Evolutionary conservation across 2,113 vertebrate species (phyloP), one percentile per base, ranked within the genome.

Genomic region (Scomber colias): DNA sequence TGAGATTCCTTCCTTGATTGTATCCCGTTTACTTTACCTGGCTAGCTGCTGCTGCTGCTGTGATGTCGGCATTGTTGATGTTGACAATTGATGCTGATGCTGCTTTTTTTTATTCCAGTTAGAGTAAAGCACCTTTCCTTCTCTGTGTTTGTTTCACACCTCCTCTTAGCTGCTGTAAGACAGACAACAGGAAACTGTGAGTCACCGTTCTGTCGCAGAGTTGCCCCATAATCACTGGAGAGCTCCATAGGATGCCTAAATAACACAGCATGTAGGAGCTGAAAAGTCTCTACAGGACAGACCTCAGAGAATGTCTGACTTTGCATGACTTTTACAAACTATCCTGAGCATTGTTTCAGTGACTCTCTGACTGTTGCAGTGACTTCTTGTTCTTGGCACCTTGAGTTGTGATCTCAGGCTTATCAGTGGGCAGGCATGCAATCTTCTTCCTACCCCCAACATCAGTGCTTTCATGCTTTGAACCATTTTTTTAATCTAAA

Each of bases 1-100:
- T 98, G 95, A 97, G 97, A 93, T 35, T 70, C 16, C 70, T 77
- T 57, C 21, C n/a, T 49, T 84, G 24, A 27, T 27, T 27, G 46
- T 73, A 49, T 67, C 1, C 14, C 19, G 51, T 40, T 75, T 56
- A 54, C 21, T 71, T 35, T 60, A 73, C 68, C 51, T 71, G 63
- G 10, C 11, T 63, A 13, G 60, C 44, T 35, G 63, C 57, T 21
- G 21, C 57, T 21, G 21, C 21, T 51, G 70, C 19, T 45, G 31
- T 16, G 35, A 10, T 40, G 35, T 2, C 9, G 35, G 35, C 7
- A 40, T 27, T 27, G 35, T 9, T 40, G 35, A 9, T 59, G 62
- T 67, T 61, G 50, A 27, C 24, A 27, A 27, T 27, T 27, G 24
- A 27, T 27, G 24, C 24, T 27, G 24, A 27, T 27, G 24, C 24